Percentiles rank a stretch among this genome's conserved stretches.
Conservation (phyloP, 2,113 vertebrate species). For the Cygnus atratus region DNA sequence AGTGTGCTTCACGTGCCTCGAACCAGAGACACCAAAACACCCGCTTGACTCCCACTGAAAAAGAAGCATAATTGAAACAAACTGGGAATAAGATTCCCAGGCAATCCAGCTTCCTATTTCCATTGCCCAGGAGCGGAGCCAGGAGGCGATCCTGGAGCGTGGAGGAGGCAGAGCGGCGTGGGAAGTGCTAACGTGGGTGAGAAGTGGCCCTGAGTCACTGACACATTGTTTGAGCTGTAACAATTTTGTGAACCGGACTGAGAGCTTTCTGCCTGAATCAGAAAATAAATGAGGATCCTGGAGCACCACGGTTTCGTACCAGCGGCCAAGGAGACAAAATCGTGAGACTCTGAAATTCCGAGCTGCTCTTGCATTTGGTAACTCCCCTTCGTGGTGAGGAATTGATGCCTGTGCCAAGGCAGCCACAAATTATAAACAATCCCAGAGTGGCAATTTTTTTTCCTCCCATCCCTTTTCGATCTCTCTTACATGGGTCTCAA, state of each 20-base stretch:
- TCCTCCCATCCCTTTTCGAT: not conserved
- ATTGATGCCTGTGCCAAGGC: constrained; percentile 20
- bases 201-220: not conserved
- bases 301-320: not conserved
- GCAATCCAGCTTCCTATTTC: constrained; percentile 36
- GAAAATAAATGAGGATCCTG: constrained; percentile 39
- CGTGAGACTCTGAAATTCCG: constrained; percentile 18
- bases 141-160: constrained; percentile 14
- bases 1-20: not conserved
- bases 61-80: constrained; percentile 58
- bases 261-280: constrained; percentile 41
- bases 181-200: not conserved
- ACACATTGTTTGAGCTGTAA: not conserved
- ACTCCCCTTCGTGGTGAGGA: not conserved
- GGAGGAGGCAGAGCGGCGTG: not conserved
- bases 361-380: constrained; percentile 54
- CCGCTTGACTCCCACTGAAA: constrained; percentile 4
- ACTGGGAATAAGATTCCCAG: constrained; percentile 29
- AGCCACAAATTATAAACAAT: constrained; percentile 11
- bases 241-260: constrained; percentile 21
- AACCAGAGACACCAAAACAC: not conserved
- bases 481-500: not conserved
- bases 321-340: constrained; percentile 56
- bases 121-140: constrained; percentile 23
- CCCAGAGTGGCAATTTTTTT: not conserved